phyloP scores from a whole-genome alignment of 2,113 vertebrate species.

The Chaetodon auriga region DNA sequence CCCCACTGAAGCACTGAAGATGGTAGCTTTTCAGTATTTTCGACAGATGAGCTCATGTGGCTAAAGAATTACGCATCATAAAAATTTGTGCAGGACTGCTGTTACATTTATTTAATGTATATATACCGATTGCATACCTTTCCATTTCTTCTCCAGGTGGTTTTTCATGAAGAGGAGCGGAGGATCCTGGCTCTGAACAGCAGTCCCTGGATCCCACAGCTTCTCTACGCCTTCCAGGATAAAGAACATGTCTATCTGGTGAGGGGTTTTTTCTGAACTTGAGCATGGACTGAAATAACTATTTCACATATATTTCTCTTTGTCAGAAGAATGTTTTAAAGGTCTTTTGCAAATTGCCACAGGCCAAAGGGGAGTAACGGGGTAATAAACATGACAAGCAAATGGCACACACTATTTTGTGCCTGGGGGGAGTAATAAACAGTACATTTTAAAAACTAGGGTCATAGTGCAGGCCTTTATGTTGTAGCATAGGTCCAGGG shows the following conservation, averaged over 20 bases:
- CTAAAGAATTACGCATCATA: neutral
- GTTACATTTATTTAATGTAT: conserved; percentile 2
- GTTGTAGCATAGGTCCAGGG: neutral
- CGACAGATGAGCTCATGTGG: neutral
- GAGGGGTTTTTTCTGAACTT: conserved; percentile 59
- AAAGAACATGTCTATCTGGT: conserved; percentile 94
- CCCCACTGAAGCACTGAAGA: neutral
- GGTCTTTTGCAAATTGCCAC: neutral
- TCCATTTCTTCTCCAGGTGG: conserved; percentile 80
- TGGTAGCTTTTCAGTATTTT: neutral
- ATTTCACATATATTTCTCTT: neutral
- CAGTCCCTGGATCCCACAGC: conserved; percentile 94
- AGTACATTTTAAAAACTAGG: neutral
- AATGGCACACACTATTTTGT: neutral
- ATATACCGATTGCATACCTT: neutral
- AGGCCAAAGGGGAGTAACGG: neutral
- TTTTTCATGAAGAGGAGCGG: conserved; percentile 94
- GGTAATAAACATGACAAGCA: conserved; percentile 6
- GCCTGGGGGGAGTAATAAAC: neutral
- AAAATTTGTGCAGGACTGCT: neutral
- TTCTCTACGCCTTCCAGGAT: conserved; percentile 96
- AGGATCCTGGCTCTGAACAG: conserved; percentile 88
- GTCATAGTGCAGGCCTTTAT: neutral
- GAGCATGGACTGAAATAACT: neutral
- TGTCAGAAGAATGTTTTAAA: neutral